Percentiles rank a stretch among this genome's conserved stretches.
phyloP scores from a whole-genome alignment of 2,888 invertebrate species.

The Pelosia muscerda region DNA sequence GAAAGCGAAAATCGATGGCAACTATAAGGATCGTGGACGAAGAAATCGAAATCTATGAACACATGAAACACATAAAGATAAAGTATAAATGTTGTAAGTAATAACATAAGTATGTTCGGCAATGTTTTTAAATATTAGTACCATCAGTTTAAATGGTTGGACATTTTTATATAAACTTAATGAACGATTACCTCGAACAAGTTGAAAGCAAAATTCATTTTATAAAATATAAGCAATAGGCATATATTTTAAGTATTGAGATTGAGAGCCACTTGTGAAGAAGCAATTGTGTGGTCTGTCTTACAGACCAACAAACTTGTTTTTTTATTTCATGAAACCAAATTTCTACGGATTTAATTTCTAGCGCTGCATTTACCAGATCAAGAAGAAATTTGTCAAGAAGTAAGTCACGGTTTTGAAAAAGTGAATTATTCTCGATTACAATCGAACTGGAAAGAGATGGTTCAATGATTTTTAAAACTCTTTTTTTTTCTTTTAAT shows the following conservation, averaged over 20 bases:
- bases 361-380: constrained; percentile 22
- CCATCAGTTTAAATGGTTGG: neutral
- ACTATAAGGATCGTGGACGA: constrained; percentile 46
- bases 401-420: constrained; percentile 73
- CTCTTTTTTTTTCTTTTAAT: constrained; percentile 33
- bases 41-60: constrained; percentile 65
- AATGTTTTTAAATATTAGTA: neutral
- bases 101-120: neutral
- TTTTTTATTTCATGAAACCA: constrained; percentile 7
- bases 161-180: neutral
- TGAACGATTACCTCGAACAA: neutral
- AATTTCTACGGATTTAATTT: constrained; percentile 9
- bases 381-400: constrained; percentile 46
- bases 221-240: constrained; percentile 22
- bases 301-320: constrained; percentile 17
- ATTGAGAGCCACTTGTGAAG: constrained; percentile 6
- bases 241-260: too few species aligned
- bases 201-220: constrained; percentile 60
- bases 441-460: constrained; percentile 71
- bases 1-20: constrained; percentile 77
- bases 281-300: constrained; percentile 41
- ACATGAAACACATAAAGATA: constrained; percentile 9
- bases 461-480: constrained; percentile 64
- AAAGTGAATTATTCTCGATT: constrained; percentile 56
- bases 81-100: neutral